A percentile compares a stretch with the other conserved stretches of the same genome.
These are phyloP conservation scores for Poicephalus meyeri DNA, from an alignment of 2,113 vertebrate species.

Conservation along the genomic window DNA sequence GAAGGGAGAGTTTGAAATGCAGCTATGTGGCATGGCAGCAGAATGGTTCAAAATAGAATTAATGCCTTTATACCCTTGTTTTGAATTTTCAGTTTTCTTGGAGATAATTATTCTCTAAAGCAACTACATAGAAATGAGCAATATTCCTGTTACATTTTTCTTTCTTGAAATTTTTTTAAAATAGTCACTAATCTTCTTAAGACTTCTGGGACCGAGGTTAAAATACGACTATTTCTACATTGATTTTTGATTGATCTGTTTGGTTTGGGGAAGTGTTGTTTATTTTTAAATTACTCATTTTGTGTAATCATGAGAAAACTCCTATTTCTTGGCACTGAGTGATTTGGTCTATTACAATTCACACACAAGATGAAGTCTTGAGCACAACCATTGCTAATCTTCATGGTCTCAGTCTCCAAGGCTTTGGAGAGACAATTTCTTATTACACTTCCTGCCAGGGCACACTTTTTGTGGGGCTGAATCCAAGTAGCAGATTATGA, in stretches of 20 bases:
- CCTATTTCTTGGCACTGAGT: neutral
- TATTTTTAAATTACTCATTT: neutral
- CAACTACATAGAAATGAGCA: neutral
- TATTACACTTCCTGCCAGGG: neutral
- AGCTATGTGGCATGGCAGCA: neutral
- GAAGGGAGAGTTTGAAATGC: neutral
- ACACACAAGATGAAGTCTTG: neutral
- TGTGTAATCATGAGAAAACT: neutral
- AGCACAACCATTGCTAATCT: neutral
- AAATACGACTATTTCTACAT: neutral
- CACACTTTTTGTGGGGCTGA: neutral
- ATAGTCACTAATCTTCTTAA: neutral
- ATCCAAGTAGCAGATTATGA: neutral
- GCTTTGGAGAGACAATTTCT: neutral
- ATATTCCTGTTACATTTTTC: neutral
- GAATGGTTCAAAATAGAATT: neutral
- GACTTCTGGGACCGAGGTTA: neutral
- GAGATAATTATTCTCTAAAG: neutral
- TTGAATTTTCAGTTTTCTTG: neutral
- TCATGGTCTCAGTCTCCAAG: neutral
- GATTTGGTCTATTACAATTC: neutral
- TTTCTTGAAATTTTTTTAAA: neutral
- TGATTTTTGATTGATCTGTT: neutral
- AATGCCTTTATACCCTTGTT: neutral
- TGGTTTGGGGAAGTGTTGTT: fast-evolving